A percentile compares a stretch with the other conserved stretches of the same genome.
Conservation (phyloP, 2,797 vertebrate species). For the Sebastiscus tertius region DNA sequence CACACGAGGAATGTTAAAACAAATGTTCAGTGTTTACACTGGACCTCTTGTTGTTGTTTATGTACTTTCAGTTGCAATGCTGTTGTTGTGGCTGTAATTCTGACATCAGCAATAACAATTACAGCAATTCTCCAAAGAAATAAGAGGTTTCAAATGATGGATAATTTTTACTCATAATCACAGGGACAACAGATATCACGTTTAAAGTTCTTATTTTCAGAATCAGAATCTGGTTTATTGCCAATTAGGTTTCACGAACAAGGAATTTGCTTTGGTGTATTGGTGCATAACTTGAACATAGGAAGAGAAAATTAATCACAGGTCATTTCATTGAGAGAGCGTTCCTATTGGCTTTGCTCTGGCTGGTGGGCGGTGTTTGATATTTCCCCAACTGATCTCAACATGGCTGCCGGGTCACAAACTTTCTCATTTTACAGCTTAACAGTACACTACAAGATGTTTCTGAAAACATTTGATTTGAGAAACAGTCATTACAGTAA, state of each 20-base stretch:
- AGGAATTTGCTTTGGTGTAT: neutral
- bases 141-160: neutral
- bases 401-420: too few relatives aligned
- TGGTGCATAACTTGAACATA: neutral
- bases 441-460: too few relatives aligned
- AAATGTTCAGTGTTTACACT: slow-evolving; percentile 69
- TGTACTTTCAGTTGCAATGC: slow-evolving; percentile 43
- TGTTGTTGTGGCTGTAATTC: slow-evolving; percentile 48
- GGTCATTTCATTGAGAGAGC: too few relatives aligned
- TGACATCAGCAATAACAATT: slow-evolving; percentile 23
- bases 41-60: slow-evolving; percentile 57
- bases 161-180: neutral
- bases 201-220: neutral
- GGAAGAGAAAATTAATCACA: neutral
- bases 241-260: neutral
- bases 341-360: too few relatives aligned
- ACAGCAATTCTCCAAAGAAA: neutral
- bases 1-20: slow-evolving; percentile 56
- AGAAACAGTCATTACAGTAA: too few relatives aligned
- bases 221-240: neutral
- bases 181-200: too few relatives aligned
- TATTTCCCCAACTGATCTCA: too few relatives aligned
- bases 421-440: too few relatives aligned
- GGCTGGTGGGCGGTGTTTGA: too few relatives aligned
- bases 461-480: too few relatives aligned